Evolutionary conservation across 2,113 vertebrate genomes (phyloP).

Genomic region (Sterrhoptilus dennistouni): DNA sequence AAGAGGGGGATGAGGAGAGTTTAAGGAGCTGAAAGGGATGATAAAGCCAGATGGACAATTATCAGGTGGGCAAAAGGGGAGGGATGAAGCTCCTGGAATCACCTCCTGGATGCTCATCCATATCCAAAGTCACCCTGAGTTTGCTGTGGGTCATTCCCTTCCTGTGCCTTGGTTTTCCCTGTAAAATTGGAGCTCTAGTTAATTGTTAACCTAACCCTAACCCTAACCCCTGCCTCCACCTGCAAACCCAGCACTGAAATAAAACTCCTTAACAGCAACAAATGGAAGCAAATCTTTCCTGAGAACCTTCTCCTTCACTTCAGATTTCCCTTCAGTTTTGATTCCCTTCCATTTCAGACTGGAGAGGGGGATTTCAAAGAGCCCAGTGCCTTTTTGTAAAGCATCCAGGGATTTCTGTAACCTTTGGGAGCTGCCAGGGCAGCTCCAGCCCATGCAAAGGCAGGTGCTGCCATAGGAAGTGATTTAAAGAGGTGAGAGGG

Average conservation of each 20-base stretch:
- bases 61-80: neutral
- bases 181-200: neutral
- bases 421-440: neutral
- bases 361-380: neutral
- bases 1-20: neutral
- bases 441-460: neutral
- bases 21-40: neutral
- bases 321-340: neutral
- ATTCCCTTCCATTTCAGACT: neutral
- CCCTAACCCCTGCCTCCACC: neutral
- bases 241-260: neutral
- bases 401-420: neutral
- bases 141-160: neutral
- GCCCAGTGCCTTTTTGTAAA: neutral
- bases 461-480: accelerated
- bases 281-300: neutral
- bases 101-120: neutral
- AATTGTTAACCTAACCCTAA: too few relatives aligned
- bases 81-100: neutral
- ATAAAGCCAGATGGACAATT: neutral
- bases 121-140: neutral
- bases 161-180: neutral
- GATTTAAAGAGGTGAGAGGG: neutral
- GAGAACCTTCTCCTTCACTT: neutral
- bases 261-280: accelerated